Conservation (phyloP, 2,113 vertebrate genomes). For the Seriola aureovittata region DNA sequence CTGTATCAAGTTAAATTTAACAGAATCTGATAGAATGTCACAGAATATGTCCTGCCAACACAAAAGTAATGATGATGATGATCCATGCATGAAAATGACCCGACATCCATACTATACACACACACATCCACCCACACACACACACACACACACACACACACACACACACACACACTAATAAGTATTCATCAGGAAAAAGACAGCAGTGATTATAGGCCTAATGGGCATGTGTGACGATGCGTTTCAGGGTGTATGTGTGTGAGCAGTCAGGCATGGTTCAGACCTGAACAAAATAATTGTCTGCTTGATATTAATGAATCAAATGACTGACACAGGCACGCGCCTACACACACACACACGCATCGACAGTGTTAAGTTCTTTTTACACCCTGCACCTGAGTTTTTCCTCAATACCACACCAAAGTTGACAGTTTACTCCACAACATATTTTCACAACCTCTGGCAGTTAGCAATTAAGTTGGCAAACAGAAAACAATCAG, state of each 20-base stretch:
- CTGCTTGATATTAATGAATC: slow-evolving; percentile 67
- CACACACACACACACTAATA: slow-evolving; percentile 47
- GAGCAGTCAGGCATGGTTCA: slow-evolving; percentile 65
- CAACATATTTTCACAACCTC: slow-evolving; percentile 57
- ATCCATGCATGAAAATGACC: slow-evolving; percentile 62
- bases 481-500: slow-evolving; percentile 61
- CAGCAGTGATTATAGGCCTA: slow-evolving; percentile 73
- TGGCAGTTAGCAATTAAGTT: slow-evolving; percentile 71
- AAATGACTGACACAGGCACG: slow-evolving; percentile 39
- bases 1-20: slow-evolving; percentile 54
- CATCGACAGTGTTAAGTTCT: background rate
- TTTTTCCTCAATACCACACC: slow-evolving; percentile 33
- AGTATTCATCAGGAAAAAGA: slow-evolving; percentile 72
- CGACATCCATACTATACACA: slow-evolving; percentile 16
- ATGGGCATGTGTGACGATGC: slow-evolving; percentile 70
- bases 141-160: slow-evolving; percentile 25
- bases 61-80: slow-evolving; percentile 42
- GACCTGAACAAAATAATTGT: slow-evolving; percentile 76
- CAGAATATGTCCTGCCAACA: slow-evolving; percentile 48
- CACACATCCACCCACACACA: slow-evolving; percentile 10
- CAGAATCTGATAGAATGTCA: slow-evolving; percentile 58
- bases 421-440: slow-evolving; percentile 56
- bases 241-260: slow-evolving; percentile 62
- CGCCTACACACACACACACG: background rate
- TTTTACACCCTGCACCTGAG: background rate